phyloP scores from a whole-genome alignment of 2,888 invertebrate genomes.

The Spatulosminthurus flaviceps region DNA sequence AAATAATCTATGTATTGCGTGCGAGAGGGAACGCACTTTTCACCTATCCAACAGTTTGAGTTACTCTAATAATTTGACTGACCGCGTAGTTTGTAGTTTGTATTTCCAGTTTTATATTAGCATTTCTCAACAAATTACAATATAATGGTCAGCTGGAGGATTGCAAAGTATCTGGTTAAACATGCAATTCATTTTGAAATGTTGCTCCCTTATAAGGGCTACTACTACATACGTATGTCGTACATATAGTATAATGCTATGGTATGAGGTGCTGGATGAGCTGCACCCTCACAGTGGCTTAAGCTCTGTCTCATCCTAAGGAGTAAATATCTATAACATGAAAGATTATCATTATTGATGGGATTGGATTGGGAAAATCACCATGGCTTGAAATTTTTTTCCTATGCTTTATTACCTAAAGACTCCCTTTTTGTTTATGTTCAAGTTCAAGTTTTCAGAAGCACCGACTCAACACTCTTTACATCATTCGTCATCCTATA shows the following conservation, averaged over 20 bases:
- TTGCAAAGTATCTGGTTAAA: constrained; percentile 2
- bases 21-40: constrained; percentile 23
- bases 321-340: neutral
- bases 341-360: constrained; percentile 41
- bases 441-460: constrained; percentile 47
- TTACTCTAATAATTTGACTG: constrained; percentile 19
- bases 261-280: too few relatives aligned
- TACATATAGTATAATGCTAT: too few relatives aligned
- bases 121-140: constrained; percentile 26
- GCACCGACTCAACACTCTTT: constrained; percentile 55
- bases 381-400: constrained; percentile 30
- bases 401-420: constrained; percentile 32
- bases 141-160: constrained; percentile 15
- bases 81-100: constrained; percentile 31
- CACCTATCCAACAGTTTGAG: constrained; percentile 16
- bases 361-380: constrained; percentile 25
- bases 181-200: neutral
- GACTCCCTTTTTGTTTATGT: constrained; percentile 25
- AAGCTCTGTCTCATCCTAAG: too few relatives aligned
- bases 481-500: constrained; percentile 43
- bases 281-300: too few relatives aligned
- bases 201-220: neutral
- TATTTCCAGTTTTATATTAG: constrained; percentile 10
- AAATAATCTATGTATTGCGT: constrained; percentile 26
- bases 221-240: too few relatives aligned